A percentile compares a stretch with the other conserved stretches of the same genome.
phyloP scores from a whole-genome alignment of 2,113 vertebrate genomes.

The Oryzias celebensis region DNA sequence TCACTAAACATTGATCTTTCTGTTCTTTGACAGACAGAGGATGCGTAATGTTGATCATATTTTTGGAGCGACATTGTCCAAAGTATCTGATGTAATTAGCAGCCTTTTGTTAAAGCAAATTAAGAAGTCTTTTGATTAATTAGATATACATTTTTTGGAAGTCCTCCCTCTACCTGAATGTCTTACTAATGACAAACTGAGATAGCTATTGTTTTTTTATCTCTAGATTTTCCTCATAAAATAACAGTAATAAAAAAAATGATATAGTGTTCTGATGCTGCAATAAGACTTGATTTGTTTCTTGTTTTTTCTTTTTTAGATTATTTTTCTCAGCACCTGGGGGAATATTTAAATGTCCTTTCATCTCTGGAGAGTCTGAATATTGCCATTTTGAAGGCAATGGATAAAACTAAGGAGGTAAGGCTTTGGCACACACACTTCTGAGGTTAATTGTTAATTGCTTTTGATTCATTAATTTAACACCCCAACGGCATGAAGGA shows the following conservation, averaged over 20 bases:
- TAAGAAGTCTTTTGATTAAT: no score
- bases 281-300: constrained; percentile 6
- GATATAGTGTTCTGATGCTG: constrained; percentile 2
- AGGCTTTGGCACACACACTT: constrained; percentile 26
- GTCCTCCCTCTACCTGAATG: neutral
- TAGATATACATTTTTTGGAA: neutral
- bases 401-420: constrained; percentile 97
- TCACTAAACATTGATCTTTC: constrained; percentile 1
- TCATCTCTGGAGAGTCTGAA: constrained; percentile 92
- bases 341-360: constrained; percentile 89
- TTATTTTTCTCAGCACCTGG: constrained; percentile 92
- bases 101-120: no score
- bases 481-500: no score
- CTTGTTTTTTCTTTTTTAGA: constrained; percentile 72
- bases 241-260: neutral
- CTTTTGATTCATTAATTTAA: neutral
- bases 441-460: neutral
- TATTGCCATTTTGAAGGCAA: constrained; percentile 87
- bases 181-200: neutral
- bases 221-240: neutral
- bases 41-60: no score
- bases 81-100: no score
- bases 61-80: no score
- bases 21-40: no score
- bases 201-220: no score